Conservation (phyloP, 2,113 vertebrate genomes). For the Monarcha castaneiventris region DNA sequence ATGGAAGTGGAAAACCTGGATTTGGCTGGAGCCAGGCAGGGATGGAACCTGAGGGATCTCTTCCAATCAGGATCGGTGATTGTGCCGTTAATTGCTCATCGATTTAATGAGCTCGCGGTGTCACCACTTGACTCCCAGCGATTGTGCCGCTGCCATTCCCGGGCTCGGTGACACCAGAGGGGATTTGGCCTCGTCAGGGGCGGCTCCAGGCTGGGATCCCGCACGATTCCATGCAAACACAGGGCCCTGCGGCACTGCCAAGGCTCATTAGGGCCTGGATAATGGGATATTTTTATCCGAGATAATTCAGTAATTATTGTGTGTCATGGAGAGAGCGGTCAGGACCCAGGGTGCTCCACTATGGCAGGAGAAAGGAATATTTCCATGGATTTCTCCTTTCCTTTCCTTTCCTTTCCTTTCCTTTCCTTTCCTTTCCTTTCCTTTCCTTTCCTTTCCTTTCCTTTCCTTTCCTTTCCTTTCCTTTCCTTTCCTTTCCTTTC, state of each 20-base stretch:
- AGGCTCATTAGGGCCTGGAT: constrained; percentile 10
- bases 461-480: neutral
- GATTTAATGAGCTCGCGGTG: neutral
- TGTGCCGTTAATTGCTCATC: neutral
- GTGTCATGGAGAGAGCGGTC: neutral
- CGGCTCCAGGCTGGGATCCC: neutral
- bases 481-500: accelerated
- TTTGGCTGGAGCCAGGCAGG: neutral
- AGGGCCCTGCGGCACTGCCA: neutral
- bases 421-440: too few relatives aligned
- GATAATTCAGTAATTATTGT: constrained; percentile 22
- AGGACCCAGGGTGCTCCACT: neutral
- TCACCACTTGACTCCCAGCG: neutral
- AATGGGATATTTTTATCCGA: constrained; percentile 24
- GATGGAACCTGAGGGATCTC: neutral
- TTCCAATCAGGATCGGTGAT: accelerated
- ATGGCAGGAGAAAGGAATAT: neutral
- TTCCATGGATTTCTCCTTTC: neutral
- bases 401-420: neutral
- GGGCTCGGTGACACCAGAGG: accelerated
- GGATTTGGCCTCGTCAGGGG: neutral
- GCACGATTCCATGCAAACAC: neutral
- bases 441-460: neutral
- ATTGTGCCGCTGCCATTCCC: neutral
- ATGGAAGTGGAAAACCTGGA: neutral